Conservation (phyloP, 2,888 invertebrate genomes). For the Tricholauxania praeusta region DNA sequence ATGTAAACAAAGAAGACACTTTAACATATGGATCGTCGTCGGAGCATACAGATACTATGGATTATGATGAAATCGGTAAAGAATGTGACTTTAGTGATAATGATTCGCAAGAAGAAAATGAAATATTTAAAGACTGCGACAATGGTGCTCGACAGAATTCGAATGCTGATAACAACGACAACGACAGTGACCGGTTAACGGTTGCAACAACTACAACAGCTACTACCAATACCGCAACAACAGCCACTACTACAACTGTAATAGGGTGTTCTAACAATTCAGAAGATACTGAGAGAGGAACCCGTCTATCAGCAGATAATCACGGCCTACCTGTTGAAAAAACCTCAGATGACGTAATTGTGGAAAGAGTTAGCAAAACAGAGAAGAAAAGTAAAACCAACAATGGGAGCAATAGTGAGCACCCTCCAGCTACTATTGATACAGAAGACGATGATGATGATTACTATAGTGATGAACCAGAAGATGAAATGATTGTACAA, state of each 20-base stretch:
- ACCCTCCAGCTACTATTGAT: slow-evolving; percentile 16
- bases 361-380: slow-evolving; percentile 20
- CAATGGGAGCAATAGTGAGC: slow-evolving; percentile 28
- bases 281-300: too few relatives aligned
- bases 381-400: slow-evolving; percentile 14
- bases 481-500: slow-evolving; percentile 60
- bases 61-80: slow-evolving; percentile 59
- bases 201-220: slow-evolving; percentile 11
- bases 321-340: slow-evolving; percentile 3
- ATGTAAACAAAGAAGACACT: slow-evolving; percentile 22
- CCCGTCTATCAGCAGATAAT: too few relatives aligned
- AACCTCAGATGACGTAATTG: slow-evolving; percentile 34
- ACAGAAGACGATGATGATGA: slow-evolving; percentile 47
- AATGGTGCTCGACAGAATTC: slow-evolving; percentile 3
- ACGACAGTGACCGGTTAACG: slow-evolving; percentile 30
- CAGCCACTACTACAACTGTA: background rate
- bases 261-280: too few relatives aligned
- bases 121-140: slow-evolving; percentile 33
- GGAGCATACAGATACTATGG: slow-evolving; percentile 29
- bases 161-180: slow-evolving; percentile 21
- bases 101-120: slow-evolving; percentile 52
- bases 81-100: slow-evolving; percentile 61
- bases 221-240: slow-evolving; percentile 30
- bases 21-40: slow-evolving; percentile 9
- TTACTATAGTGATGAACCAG: slow-evolving; percentile 50